Evolutionary conservation across 2,113 vertebrate genomes (phyloP).

Genomic region (Genyomyrus donnyi): DNA sequence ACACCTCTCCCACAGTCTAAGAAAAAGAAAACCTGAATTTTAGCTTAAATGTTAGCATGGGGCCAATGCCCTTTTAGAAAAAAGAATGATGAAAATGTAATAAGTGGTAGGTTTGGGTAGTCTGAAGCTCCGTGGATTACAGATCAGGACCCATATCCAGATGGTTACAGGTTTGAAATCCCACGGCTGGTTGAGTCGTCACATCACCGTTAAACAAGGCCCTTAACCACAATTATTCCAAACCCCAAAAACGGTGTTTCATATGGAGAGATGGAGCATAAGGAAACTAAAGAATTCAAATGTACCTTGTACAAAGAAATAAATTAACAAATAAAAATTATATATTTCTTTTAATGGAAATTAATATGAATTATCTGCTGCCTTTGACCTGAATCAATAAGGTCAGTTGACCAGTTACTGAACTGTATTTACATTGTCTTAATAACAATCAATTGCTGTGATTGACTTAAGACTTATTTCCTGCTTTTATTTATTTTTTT

Average conservation of each 20-base stretch:
- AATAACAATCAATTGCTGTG: neutral
- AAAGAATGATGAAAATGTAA: neutral
- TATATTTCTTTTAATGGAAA: neutral
- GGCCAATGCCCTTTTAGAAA: neutral
- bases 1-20: neutral
- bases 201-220: neutral
- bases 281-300: neutral
- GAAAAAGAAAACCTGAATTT: neutral
- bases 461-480: neutral
- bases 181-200: neutral
- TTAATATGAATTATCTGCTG: neutral
- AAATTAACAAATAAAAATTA: neutral
- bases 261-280: neutral
- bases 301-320: neutral
- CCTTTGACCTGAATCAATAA: neutral
- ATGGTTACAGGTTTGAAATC: neutral
- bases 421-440: neutral
- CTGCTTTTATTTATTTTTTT: neutral
- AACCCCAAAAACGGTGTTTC: neutral
- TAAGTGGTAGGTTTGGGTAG: neutral
- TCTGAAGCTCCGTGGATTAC: neutral
- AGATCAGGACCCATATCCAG: neutral
- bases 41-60: neutral
- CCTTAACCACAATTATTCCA: neutral
- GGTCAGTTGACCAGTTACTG: neutral